These are phyloP conservation scores for Tragopan temminckii DNA, from an alignment of 2,797 vertebrate genomes.

Conservation along the genomic window DNA sequence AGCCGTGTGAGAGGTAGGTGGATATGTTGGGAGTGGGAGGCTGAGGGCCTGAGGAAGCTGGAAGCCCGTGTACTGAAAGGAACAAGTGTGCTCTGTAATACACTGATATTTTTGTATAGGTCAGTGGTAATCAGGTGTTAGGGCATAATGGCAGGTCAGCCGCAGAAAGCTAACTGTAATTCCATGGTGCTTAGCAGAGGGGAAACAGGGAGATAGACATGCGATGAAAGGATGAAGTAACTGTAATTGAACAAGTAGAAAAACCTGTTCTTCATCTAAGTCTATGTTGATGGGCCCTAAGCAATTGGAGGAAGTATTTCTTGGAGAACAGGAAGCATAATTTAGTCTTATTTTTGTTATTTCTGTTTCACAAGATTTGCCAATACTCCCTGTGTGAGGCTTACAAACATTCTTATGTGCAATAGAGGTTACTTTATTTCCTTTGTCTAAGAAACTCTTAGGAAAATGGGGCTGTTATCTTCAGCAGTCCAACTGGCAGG, in stretches of 20 bases:
- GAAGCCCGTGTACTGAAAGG: background rate
- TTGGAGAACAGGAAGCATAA: constrained; percentile 26
- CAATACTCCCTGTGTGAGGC: background rate
- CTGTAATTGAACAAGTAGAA: background rate
- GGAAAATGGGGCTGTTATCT: background rate
- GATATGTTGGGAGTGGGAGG: background rate
- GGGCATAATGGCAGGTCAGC: background rate
- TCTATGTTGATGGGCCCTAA: constrained; percentile 2
- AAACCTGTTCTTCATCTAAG: background rate
- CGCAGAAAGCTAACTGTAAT: background rate
- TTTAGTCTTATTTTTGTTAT: constrained; percentile 27
- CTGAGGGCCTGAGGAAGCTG: background rate
- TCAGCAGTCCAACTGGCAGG: background rate
- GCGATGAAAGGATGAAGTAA: background rate
- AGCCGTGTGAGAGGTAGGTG: background rate
- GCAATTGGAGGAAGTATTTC: constrained; percentile 22
- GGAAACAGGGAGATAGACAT: background rate
- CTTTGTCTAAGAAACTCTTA: background rate
- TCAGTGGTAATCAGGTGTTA: background rate
- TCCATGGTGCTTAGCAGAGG: background rate
- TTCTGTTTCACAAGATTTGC: constrained; percentile 14
- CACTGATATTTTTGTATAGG: rapidly evolving
- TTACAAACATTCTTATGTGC: background rate
- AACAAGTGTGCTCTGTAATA: rapidly evolving
- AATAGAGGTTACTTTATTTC: background rate